A percentile compares a stretch with the other conserved stretches of the same genome.
Evolutionary conservation across 2,797 vertebrate species (phyloP).

Genomic region (Cyclura pinguis): DNA sequence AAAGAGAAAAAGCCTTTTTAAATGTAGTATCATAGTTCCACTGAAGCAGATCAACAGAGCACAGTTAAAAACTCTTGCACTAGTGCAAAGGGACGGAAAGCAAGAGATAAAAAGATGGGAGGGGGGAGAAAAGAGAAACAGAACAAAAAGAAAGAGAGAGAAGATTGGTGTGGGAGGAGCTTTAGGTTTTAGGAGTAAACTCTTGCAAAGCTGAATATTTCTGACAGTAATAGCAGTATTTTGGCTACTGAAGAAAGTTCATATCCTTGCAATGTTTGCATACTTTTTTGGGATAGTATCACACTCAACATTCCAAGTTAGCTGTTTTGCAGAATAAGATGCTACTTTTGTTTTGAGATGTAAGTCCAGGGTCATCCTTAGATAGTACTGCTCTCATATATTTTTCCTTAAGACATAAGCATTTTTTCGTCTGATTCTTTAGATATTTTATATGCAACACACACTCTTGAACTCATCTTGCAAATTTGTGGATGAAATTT

Average conservation of each 20-base stretch:
- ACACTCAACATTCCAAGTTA: not conserved
- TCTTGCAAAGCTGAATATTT: too few relatives aligned
- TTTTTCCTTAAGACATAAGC: not conserved
- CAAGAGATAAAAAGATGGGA: too few relatives aligned
- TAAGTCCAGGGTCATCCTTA: not conserved
- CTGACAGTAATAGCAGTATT: not conserved
- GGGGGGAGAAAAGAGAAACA: too few relatives aligned
- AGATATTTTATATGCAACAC: not conserved
- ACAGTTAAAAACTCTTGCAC: too few relatives aligned
- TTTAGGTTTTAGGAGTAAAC: too few relatives aligned
- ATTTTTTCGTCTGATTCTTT: not conserved
- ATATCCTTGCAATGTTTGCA: not conserved
- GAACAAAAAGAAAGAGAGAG: too few relatives aligned
- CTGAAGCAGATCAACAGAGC: too few relatives aligned
- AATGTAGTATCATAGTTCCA: too few relatives aligned
- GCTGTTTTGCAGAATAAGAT: not conserved
- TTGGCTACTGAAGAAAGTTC: not conserved
- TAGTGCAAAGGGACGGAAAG: too few relatives aligned
- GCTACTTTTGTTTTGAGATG: not conserved
- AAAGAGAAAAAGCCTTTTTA: too few relatives aligned
- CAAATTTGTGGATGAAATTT: not conserved
- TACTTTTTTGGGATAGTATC: not conserved
- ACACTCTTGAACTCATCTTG: not conserved
- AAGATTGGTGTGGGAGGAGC: too few relatives aligned
- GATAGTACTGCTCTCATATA: not conserved